Evolutionary conservation across 2,888 invertebrate species (phyloP), one percentile per base, ranked within the genome.

Genomic region (Chloroclystis v-ata): DNA sequence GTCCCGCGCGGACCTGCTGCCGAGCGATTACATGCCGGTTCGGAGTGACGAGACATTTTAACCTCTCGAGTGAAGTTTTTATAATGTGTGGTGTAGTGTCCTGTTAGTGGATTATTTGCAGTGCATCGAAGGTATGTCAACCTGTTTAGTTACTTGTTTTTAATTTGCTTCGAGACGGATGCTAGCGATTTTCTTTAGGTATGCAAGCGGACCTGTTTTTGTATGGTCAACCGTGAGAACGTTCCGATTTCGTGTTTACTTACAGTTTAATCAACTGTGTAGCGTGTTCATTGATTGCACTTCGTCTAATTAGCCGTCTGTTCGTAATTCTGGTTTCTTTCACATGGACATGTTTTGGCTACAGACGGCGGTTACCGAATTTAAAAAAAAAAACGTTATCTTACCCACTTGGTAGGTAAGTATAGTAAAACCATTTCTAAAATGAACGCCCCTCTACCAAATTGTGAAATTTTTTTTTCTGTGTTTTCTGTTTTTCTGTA

Each of bases 161-260:
- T 46, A 67, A 68, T 72, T 70, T 68, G 71, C 61, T 63, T 58
- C 63, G 66, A 58, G 67, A 68, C 74, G 75, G 76, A 76, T 70
- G 71, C 69, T 69, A 61, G 58, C 69, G 75, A 76, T 82, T 83
- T 81, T 74, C 78, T 81, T 80, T 80, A 59, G 78, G 78, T 75
- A 79, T 80, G 81, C 77, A 79, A 73, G 56, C 55, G 62, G 77
- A 84, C 84, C 77, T 69, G 85, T 83, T 84, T 78, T 75, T 74
- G 78, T 81, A 76, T 80, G 81, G 74, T 70, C 69, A 63, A 70
- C 72, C 83, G 85, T 85, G 85, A 82, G 85, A 85, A 84, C 79
- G 75, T 79, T 73, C 80, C 68, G 65, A 69, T 69, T 68, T 67
- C 57, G 61, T 60, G 55, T 50, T 43, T 39, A 14, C 45, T 61